phyloP scores from a whole-genome alignment of 2,797 vertebrate genomes.

The Perodicticus potto region DNA sequence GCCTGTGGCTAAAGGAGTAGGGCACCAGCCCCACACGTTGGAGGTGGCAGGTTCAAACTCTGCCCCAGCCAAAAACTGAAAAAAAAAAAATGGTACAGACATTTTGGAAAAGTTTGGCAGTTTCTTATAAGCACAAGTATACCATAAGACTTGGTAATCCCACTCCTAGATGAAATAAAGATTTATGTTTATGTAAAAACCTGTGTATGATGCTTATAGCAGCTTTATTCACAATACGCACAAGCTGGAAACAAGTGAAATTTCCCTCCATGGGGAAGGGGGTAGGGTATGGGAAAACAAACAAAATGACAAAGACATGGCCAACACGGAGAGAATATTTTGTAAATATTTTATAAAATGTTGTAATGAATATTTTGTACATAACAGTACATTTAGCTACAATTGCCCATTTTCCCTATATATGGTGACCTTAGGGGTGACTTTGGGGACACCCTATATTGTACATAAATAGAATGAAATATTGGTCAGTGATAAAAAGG shows the following conservation, averaged over 20 bases:
- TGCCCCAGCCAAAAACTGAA: too few species aligned
- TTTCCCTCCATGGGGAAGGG: background rate
- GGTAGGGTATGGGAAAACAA: background rate
- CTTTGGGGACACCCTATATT: too few species aligned
- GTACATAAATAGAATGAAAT: background rate
- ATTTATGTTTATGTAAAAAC: conserved; percentile 46
- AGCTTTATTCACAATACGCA: conserved; percentile 32
- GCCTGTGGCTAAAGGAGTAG: too few species aligned
- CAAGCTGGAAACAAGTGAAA: conserved; percentile 44
- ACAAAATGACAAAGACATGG: background rate
- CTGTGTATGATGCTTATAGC: background rate
- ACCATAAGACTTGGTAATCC: background rate
- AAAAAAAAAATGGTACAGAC: background rate
- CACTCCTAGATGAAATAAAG: conserved; percentile 36
- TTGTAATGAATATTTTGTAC: too few species aligned
- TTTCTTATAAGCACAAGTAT: conserved; percentile 20
- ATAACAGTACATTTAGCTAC: too few species aligned
- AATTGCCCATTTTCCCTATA: too few species aligned
- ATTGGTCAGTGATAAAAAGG: conserved; percentile 44
- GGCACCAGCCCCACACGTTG: too few species aligned
- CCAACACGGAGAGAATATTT: too few species aligned
- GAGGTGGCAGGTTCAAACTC: too few species aligned
- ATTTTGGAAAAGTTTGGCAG: conserved; percentile 35
- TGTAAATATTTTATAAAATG: too few species aligned
- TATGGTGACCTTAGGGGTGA: too few species aligned